phyloP scores from a whole-genome alignment of 2,797 vertebrate species.

The Brachymystax lenok region DNA sequence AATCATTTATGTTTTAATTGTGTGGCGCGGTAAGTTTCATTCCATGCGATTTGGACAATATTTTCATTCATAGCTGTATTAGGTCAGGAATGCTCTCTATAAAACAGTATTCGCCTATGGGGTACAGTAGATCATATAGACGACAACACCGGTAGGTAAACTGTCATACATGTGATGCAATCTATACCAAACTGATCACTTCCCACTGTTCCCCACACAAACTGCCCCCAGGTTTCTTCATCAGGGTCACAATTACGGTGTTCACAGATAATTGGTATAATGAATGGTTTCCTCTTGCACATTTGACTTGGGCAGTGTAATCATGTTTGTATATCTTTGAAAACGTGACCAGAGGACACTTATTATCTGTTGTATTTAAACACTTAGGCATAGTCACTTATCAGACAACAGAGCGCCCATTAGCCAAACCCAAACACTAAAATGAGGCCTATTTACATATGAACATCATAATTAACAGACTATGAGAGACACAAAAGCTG shows the following conservation, averaged over 20 bases:
- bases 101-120: constrained; percentile 8
- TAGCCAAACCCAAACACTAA: constrained; percentile 40
- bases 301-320: background rate
- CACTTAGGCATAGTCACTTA: constrained; percentile 3
- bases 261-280: background rate
- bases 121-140: constrained; percentile 24
- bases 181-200: constrained; percentile 9
- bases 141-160: background rate
- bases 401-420: constrained; percentile 40
- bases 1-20: background rate
- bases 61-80: background rate
- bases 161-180: constrained; percentile 20
- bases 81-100: constrained; percentile 19
- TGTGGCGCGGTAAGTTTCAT: background rate
- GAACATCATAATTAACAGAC: constrained; percentile 55
- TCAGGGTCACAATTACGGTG: background rate
- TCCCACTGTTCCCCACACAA: background rate
- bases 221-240: background rate
- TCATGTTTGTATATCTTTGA: constrained; percentile 9
- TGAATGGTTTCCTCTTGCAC: constrained; percentile 15
- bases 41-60: background rate
- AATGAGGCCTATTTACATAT: constrained; percentile 45
- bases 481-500: constrained; percentile 59
- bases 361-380: constrained; percentile 5
- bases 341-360: constrained; percentile 7